Base-by-base conservation (phyloP, 2,113 vertebrate species). In the Aldabrachelys gigantea region DNA sequence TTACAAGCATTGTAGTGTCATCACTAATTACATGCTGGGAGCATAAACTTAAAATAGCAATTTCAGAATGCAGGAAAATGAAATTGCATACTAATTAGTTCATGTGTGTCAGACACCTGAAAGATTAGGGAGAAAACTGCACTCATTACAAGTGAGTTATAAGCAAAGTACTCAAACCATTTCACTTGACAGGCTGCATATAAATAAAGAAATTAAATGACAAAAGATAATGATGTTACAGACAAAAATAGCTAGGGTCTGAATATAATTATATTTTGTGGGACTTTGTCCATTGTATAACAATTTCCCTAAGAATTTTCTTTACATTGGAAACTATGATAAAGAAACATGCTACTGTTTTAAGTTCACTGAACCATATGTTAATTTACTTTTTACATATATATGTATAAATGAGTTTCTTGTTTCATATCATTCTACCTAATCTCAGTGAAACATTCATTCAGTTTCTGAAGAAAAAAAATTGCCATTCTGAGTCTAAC, bases 11-110 rank as follows among this genome's bases (percentile, higher is more conserved):
- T 91, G 93, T 95, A 94, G 85, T 97, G n/a, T 76, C 90, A 97
- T 96, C 95, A 97, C 94, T 97, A 97, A 98, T 97, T 98, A 94
- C 90, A 96, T 88, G 83, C 94, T 95, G 97, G 93, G 84, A 89
- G 81, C 94, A 90, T 97, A 97, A 97, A 97, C 97, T 98, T 96
- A 97, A 97, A 98, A 97, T 91, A 87, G 82, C 83, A 96, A 97
- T 97, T 98, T 98, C 93, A 97, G 88, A 97, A 97, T 84, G 85
- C 59, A 91, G 87, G 94, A 98, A 98, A 98, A 96, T 90, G 79
- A 97, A 98, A 97, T 75, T 95, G 91, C 96, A 95, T 94, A 94
- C 83, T 97, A 98, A 98, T 97, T 97, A 97, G 94, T 91, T 85
- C 84, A 91, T 95, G 79, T 88, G 82, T 95, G 93, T 96, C 91